Percentiles rank a stretch among this genome's conserved stretches.
Conservation (phyloP, 2,113 vertebrate species). For the Poeciliopsis turrubarensis region DNA sequence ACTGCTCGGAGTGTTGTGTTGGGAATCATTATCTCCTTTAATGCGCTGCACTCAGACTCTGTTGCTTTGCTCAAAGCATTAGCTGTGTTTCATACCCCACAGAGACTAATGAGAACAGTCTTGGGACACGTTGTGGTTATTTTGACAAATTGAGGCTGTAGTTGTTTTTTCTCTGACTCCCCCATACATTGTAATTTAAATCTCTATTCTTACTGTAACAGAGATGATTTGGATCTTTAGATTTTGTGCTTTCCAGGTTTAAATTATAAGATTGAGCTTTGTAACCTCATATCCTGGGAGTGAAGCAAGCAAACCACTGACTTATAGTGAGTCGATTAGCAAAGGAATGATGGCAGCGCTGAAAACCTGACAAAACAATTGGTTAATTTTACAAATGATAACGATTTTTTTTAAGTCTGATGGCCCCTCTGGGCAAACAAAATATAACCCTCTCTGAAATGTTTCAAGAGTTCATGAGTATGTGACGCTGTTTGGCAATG, state of each 20-base stretch:
- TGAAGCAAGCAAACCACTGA: conserved; percentile 64
- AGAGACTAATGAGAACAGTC: conserved; percentile 69
- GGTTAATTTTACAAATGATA: conserved; percentile 87
- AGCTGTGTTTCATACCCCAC: conserved; percentile 60
- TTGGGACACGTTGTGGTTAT: conserved; percentile 54
- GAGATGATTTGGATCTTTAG: conserved; percentile 55
- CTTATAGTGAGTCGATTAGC: conserved; percentile 78
- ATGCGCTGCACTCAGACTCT: conserved; percentile 30
- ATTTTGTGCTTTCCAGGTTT: conserved; percentile 38
- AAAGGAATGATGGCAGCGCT: conserved; percentile 76
- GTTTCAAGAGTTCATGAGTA: conserved; percentile 73
- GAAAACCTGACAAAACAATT: conserved; percentile 84
- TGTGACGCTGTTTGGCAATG: conserved; percentile 66
- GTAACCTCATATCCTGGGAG: conserved; percentile 72
- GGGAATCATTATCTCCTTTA: conserved; percentile 63
- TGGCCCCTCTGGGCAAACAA: conserved; percentile 68
- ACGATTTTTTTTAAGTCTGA: conserved; percentile 76
- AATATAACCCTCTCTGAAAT: conserved; percentile 68
- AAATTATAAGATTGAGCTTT: conserved; percentile 47
- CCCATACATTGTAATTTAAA: conserved; percentile 65
- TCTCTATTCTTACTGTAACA: conserved; percentile 52
- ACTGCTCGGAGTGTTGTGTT: conserved; percentile 25
- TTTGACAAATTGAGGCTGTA: conserved; percentile 72
- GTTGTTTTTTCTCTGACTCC: conserved; percentile 61
- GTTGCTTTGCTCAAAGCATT: conserved; percentile 47